Conservation (phyloP, 2,797 vertebrate genomes). For the Urocyon cinereoargenteus region DNA sequence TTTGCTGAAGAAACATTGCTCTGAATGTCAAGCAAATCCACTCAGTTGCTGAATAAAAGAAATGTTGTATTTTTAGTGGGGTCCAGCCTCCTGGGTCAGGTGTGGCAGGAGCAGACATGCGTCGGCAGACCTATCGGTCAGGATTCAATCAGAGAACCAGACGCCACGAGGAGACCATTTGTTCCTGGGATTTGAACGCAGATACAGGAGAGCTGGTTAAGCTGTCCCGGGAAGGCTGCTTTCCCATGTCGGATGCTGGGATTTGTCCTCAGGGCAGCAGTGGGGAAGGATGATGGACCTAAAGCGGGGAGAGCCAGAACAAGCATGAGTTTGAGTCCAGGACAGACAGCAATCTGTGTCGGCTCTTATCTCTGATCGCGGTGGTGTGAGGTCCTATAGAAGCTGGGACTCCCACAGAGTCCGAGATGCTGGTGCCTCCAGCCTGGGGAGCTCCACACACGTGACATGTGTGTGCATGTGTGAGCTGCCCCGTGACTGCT, state of each 20-base stretch:
- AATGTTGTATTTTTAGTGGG: neutral
- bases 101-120: too few relatives aligned
- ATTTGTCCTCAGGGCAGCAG: neutral
- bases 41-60: neutral
- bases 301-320: neutral
- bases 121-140: neutral
- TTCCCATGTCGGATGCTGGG: neutral
- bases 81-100: neutral
- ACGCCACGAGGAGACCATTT: too few relatives aligned
- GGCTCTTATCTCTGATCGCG: neutral
- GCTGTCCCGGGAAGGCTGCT: neutral
- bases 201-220: fast-evolving
- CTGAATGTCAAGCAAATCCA: conserved; percentile 35
- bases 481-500: neutral
- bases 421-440: neutral
- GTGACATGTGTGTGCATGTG: fast-evolving
- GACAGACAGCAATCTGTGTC: too few relatives aligned
- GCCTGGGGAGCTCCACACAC: neutral
- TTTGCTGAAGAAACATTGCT: neutral
- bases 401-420: neutral
- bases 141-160: neutral
- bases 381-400: neutral
- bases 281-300: neutral
- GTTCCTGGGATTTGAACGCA: neutral
- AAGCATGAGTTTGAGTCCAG: neutral